phyloP scores from a whole-genome alignment of 2,113 vertebrate genomes.

The Tragelaphus imberbis region DNA sequence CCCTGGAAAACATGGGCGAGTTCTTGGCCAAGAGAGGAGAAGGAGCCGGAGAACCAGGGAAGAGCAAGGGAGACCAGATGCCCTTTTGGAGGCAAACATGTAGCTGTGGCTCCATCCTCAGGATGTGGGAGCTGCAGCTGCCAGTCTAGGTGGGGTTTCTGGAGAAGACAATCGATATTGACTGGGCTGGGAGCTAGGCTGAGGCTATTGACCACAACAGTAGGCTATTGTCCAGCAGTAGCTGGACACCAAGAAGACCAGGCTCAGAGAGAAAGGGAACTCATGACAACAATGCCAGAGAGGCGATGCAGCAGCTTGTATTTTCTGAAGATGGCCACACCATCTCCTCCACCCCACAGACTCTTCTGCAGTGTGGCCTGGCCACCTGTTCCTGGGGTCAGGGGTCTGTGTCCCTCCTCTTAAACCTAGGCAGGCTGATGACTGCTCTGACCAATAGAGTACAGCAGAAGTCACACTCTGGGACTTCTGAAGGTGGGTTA shows the following conservation, averaged over 20 bases:
- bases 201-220: too few relatives aligned
- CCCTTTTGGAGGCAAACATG: accelerated
- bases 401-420: background rate
- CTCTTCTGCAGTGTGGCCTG: background rate
- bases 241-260: background rate
- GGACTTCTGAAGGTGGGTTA: background rate
- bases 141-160: background rate
- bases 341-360: background rate
- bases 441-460: background rate
- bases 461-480: background rate
- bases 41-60: background rate
- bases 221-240: too few relatives aligned
- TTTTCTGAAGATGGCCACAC: background rate
- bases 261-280: background rate
- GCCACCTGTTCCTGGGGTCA: background rate
- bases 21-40: background rate
- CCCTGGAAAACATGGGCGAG: background rate
- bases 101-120: background rate
- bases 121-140: background rate
- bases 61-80: background rate
- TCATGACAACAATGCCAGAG: background rate
- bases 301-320: background rate
- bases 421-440: too few relatives aligned
- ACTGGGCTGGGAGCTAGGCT: too few relatives aligned
- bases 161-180: background rate